Percentiles rank a stretch among this genome's conserved stretches.
Evolutionary conservation across 2,113 vertebrate genomes (phyloP).

Genomic region (Chloropsis hardwickii): DNA sequence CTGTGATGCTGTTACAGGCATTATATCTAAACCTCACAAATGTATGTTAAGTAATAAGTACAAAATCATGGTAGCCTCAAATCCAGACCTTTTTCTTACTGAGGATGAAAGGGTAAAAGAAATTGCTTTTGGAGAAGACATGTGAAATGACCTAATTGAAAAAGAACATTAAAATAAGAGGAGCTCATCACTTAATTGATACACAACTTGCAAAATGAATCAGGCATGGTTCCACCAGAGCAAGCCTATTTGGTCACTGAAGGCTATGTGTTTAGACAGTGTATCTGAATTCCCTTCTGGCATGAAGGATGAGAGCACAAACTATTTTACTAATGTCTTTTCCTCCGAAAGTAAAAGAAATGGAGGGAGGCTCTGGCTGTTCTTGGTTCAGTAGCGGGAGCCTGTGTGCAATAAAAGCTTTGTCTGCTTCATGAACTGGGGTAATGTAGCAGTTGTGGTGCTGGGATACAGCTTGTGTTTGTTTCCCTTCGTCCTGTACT

Average conservation of each 20-base stretch:
- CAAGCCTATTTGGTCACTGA: not conserved
- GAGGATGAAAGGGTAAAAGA: not conserved
- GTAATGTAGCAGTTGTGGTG: not conserved
- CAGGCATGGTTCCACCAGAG: not conserved
- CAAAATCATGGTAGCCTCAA: not conserved
- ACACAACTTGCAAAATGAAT: not conserved
- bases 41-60: not conserved
- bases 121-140: not conserved
- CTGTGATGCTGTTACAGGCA: not conserved
- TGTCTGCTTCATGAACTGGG: not conserved
- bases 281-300: not conserved
- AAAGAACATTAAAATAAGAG: not conserved
- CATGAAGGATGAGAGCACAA: not conserved
- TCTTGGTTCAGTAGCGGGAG: not conserved
- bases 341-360: not conserved
- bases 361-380: not conserved
- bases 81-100: not conserved
- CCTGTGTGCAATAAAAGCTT: not conserved
- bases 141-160: not conserved
- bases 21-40: not conserved
- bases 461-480: not conserved
- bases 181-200: accelerated
- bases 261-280: not conserved
- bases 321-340: not conserved
- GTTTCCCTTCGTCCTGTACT: accelerated